Base-by-base conservation (phyloP, 2,888 invertebrate genomes). In the Boloria euphrosyne region DNA sequence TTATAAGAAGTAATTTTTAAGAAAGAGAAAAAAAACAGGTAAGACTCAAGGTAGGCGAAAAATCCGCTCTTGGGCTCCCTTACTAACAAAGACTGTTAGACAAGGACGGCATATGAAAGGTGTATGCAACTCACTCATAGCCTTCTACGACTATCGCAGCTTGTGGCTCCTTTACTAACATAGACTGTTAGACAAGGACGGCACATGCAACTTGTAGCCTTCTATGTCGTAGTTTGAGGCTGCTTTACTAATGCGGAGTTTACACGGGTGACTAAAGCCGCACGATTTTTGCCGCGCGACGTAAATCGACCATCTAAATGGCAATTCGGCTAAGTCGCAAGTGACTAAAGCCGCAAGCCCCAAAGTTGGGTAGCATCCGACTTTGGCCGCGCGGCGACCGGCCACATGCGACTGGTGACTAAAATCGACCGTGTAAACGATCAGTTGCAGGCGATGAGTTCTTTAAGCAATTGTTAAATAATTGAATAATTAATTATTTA, bases 301-400 rank as follows among this genome's bases (percentile, higher is more conserved):
- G 70, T 62, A 75, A 77, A 73, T 75, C 76, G 70, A 74, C 75
- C 70, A 52, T 77, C 71, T 77, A 74, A 75, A 77, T 77, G 76
- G 74, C 77, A 78, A 76, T 77, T 77, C 75, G 75, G 73, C 75
- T 76, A 75, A 47, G 74, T 73, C 5, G 75, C 76, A 75, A 74
- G 74, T 77, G 31, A 38, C 31, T 38, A 38, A 38, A 38, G 31
- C 55, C 55, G 76, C 78, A 76, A 78, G 78, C 74, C 75, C 74
- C 77, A 76, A 79, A 78, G 78, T 79, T 76, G 74, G 74, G 75
- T 78, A 78, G 77, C 76, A 76, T 77, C 76, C 76, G 78, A 79
- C 75, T 77, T 78, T 75, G 71, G 73, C 76, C 76, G 76, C 77
- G 76, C 76, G 77, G 75, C 77, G 6, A 77, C 75, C 74, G 76